Evolutionary conservation across 2,797 vertebrate species (phyloP), one percentile per base, ranked within the genome.

Genomic region (Trematomus bernacchii): DNA sequence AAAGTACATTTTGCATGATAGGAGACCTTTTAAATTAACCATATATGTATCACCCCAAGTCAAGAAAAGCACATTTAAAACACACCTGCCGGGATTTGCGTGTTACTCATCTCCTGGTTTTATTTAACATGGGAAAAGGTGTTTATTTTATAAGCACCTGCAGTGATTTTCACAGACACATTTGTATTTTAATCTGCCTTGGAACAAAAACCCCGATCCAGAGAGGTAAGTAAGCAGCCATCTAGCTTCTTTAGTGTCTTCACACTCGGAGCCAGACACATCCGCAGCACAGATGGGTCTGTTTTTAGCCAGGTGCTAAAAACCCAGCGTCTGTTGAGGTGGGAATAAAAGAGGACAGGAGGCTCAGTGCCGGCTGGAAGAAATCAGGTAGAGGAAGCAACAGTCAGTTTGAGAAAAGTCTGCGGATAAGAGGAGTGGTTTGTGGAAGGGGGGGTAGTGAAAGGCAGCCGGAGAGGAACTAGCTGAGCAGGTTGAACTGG

Each of bases 401-500:
- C 80, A 75, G 77, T 84, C 80, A 23, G 83, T 60, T 68, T 27
- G 71, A 76, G 75, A 67, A 76, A 66, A 71, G 60, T 46, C 52
- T 62, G 76, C 21, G 18, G 71, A 76, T 59, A 75, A 71, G 59
- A 65, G 58, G 51, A 12, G 14, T 50, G n/a, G 51, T 30, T 13
- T 19, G 13, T 6, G 47, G 52, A 15, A 16, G 19, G 11, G 18
- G 19, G 6, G 50, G 47, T n/a, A 60, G 40, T 42, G 50, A 59
- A 43, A 73, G 59, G 52, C 73, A 14, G 71, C 42, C 3, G 44
- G 40, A 21, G 71, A 71, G 64, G 67, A 93, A 94, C 94, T 58
- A 77, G 94, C 79, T 67, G 59, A 83, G 85, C 95, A 74, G 89
- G 95, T 92, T 74, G 66, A 80, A 66, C 95, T 70, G 54, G 93